phyloP scores from a whole-genome alignment of 2,113 vertebrate species.

The Xerus inauris region DNA sequence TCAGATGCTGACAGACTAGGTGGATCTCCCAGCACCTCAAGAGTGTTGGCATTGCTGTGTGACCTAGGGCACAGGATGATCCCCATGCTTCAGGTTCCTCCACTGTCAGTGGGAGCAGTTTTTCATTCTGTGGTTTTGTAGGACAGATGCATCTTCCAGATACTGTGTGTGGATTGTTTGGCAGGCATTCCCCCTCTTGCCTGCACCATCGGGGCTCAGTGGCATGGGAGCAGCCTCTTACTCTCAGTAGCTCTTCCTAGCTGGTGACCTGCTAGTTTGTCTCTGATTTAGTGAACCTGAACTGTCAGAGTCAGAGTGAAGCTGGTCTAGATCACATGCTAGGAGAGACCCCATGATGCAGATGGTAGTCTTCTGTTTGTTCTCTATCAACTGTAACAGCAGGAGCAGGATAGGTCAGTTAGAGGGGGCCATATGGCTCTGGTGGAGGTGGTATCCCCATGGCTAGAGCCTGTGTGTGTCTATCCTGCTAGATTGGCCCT shows the following conservation, averaged over 20 bases:
- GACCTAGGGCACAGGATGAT: too few relatives aligned
- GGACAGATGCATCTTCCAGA: background rate
- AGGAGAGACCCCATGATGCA: background rate
- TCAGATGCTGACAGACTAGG: background rate
- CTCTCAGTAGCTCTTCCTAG: background rate
- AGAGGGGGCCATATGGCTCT: background rate
- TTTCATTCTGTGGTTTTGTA: background rate
- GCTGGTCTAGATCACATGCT: background rate
- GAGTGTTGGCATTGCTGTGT: background rate
- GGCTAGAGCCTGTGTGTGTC: background rate
- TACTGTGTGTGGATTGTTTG: background rate
- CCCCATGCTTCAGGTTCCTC: background rate
- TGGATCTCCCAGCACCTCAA: background rate
- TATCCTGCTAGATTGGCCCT: background rate
- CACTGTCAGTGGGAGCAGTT: background rate
- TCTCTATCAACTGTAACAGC: background rate
- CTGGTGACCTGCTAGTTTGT: background rate
- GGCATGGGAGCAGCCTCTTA: too few relatives aligned
- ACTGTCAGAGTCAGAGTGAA: background rate
- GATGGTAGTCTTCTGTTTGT: background rate
- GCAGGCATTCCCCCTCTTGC: background rate
- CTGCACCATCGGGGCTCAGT: accelerated
- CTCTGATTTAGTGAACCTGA: background rate
- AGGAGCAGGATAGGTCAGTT: background rate
- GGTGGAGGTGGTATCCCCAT: background rate